Base-by-base conservation (phyloP, 2,888 invertebrate species). In the Amiota mariae region DNA sequence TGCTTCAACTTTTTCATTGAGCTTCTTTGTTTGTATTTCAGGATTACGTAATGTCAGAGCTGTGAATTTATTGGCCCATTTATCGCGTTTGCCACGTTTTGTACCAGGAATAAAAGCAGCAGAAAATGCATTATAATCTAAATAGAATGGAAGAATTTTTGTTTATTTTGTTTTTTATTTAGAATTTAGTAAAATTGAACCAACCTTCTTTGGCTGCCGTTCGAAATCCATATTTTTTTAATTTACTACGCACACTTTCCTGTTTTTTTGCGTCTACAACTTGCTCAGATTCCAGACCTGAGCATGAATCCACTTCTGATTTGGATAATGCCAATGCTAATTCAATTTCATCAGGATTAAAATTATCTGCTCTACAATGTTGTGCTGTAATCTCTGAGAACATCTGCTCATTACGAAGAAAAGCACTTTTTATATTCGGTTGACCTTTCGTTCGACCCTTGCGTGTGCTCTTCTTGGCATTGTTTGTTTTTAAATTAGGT, bases 271-370 rank as follows among this genome's bases (percentile, higher is more conserved):
- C 51, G 11, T 80, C 73, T 0, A 81, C 73, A 11, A 75, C 77
- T 1, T 78, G 79, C 1, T 82, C 81, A 8, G 71, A 72, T 8
- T 78, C 77, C 4, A 75, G 72, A 8, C 75, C 57, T 2, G 81
- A 81, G 47, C 75, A 77, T 48, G 76, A 79, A 64, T 89, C 87
- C 0, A 82, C 80, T 75, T 89, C 88, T 0, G 94, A 94, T 84
- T 91, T 92, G 2, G 94, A 94, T 74, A 94, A 86, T 13, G 93
- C 93, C 79, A 94, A 90, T 61, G 94, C 94, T 87, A 94, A 82
- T 86, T 94, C 93, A 76, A 94, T 88, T 79, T 94, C 92, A 80
- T 94, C 93, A 0, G 92, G 90, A 89, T 93, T 92, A 64, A 93
- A 89, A 86, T 93, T 93, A 71, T 90, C 90, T 0, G 82, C 85